Evolutionary conservation across 2,888 invertebrate species (phyloP), one percentile per base, ranked within the genome.

Genomic region (Panzeria rudis): DNA sequence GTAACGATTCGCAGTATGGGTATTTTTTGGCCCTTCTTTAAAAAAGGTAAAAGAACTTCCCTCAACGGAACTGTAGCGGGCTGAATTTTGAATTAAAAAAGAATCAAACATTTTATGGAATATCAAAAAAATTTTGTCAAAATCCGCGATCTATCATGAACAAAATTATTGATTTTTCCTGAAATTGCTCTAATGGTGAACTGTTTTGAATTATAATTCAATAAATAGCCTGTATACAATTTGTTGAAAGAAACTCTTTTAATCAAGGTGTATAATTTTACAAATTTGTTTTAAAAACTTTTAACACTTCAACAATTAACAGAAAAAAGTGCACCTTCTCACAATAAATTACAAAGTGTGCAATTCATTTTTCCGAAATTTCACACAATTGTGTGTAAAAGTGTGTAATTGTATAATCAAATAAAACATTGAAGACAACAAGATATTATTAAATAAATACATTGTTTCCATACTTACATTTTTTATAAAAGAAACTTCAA

Each of bases 381-480:
- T 80, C 73, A 52, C 80, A 73, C 80, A 66, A 66, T 80, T 80
- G 62, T 72, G 15, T 72, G 52, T 62, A 71, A 69, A 50, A 73
- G 64, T 72, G 15, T 72, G 50, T 64, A 64, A 72, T 54, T 72
- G 25, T 35, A 64, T 32, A 35, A 50, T 7, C 15, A 62, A 72
- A 56, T 38, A 50, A 80, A 38, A 59, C 47, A 66, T 50, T 73
- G 38, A 73, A 38, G 20, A 13, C 13, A 80, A 80, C 41, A 66
- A 68, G n/a, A 61, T 80, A 41, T 68, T 59, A 73, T 80, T 68
- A 73, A 66, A 59, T 52, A 62, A 69, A 77, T 61, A 35, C 66
- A 54, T 35, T 66, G 44, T 52, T 52, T 20, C 13, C 15, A 35
- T 47, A n/a, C 13, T 44, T 17, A 13, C 7, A 23, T 44, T 64